Conservation (phyloP, 30 jellyfish, hydroid and myxozoan species). For the Aurelia coerulea region DNA sequence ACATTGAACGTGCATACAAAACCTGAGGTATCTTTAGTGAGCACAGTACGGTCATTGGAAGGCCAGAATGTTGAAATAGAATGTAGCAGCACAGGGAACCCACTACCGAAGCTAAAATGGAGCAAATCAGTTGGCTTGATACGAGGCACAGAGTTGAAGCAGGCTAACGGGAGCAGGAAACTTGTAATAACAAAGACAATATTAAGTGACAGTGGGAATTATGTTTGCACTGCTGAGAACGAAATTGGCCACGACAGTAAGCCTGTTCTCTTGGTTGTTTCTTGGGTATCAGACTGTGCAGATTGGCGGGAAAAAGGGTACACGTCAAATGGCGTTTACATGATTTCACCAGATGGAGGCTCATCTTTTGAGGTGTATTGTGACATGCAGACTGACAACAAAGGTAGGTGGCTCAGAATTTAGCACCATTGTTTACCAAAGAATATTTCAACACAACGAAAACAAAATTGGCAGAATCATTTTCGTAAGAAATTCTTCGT, state of each 20-base stretch:
- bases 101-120: not conserved
- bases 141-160: not conserved
- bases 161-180: not conserved
- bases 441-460: too few relatives aligned
- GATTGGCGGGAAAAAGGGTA: not conserved
- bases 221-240: not conserved
- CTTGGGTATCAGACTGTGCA: not conserved
- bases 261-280: not conserved
- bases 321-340: not conserved
- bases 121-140: not conserved
- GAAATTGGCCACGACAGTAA: not conserved
- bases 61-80: not conserved
- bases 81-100: not conserved
- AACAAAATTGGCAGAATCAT: too few relatives aligned
- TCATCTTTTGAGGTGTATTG: constrained; percentile 7
- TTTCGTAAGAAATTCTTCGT: too few relatives aligned
- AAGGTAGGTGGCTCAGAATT: not conserved
- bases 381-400: not conserved
- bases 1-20: constrained; percentile 3
- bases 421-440: too few relatives aligned
- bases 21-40: not conserved
- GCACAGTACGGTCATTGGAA: not conserved
- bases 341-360: not conserved
- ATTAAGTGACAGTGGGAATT: not conserved
- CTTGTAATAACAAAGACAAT: not conserved